Evolutionary conservation across 2,113 vertebrate genomes (phyloP).

Genomic region (Tyto alba): DNA sequence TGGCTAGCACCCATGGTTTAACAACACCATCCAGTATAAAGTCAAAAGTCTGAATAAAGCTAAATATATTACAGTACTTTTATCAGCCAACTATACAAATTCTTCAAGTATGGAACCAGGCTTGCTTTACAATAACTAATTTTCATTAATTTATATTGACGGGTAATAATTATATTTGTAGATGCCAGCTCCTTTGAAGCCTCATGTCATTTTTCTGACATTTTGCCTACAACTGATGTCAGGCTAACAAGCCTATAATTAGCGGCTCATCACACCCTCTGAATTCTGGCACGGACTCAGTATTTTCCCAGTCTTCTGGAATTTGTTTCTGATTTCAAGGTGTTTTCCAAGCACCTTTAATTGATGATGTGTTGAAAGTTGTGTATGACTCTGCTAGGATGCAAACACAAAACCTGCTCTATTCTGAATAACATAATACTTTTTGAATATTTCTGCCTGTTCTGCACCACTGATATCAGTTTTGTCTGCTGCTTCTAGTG

Average conservation of each 20-base stretch:
- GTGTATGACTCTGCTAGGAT: background rate
- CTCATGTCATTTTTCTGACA: background rate
- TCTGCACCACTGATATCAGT: background rate
- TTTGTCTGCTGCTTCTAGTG: background rate
- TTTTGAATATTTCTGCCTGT: background rate
- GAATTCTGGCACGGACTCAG: background rate
- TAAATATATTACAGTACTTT: background rate
- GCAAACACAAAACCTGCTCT: background rate
- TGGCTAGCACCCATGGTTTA: background rate
- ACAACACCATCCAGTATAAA: background rate
- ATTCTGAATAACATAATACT: background rate
- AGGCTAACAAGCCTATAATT: constrained; percentile 10
- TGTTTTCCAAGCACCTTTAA: background rate
- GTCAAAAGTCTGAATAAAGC: background rate
- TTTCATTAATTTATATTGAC: background rate
- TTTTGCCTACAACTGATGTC: background rate
- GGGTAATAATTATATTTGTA: constrained; percentile 1
- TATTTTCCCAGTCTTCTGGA: background rate
- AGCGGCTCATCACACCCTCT: background rate
- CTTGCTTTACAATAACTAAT: background rate
- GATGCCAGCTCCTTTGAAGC: constrained; percentile 7
- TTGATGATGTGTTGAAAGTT: background rate
- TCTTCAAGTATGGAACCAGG: background rate
- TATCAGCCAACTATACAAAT: background rate
- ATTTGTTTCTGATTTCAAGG: background rate